A percentile compares a stretch with the other conserved stretches of the same genome.
These are phyloP conservation scores for Carpatolechia fugitivella DNA, from an alignment of 2,888 invertebrate species.

Conservation along the genomic window DNA sequence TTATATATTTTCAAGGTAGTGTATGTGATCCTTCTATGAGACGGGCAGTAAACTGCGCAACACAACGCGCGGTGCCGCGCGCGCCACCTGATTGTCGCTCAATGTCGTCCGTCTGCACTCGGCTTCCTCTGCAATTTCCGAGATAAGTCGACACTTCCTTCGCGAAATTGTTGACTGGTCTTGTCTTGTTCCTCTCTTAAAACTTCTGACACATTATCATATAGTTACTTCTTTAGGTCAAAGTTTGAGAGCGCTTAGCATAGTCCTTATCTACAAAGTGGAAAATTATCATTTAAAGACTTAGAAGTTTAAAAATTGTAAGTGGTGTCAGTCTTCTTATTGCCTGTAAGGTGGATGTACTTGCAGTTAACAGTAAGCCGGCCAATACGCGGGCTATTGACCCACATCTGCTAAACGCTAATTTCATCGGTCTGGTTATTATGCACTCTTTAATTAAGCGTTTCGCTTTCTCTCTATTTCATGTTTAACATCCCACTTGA, in stretches of 20 bases:
- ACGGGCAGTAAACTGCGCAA: constrained; percentile 32
- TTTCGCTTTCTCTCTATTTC: constrained; percentile 13
- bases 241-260: too few species aligned
- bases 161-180: constrained; percentile 18
- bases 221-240: too few species aligned
- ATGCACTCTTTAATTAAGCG: constrained; percentile 35
- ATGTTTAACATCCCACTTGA: constrained; percentile 9
- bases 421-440: constrained; percentile 43
- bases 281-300: too few species aligned
- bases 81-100: constrained; percentile 17
- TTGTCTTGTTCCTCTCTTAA: background rate
- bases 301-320: too few species aligned
- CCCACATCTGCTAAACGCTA: constrained; percentile 33
- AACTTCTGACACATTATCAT: background rate
- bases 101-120: constrained; percentile 12
- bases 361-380: constrained; percentile 14
- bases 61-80: constrained; percentile 45
- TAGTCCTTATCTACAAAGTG: too few species aligned
- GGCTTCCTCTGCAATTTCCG: constrained; percentile 54
- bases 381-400: constrained; percentile 27
- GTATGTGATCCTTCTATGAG: background rate
- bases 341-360: background rate
- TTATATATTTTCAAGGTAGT: too few species aligned
- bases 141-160: constrained; percentile 70
- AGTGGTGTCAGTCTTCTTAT: too few species aligned